These are phyloP conservation scores for Psilopogon haemacephalus DNA, from an alignment of 2,113 vertebrate species.

Conservation along the genomic window DNA sequence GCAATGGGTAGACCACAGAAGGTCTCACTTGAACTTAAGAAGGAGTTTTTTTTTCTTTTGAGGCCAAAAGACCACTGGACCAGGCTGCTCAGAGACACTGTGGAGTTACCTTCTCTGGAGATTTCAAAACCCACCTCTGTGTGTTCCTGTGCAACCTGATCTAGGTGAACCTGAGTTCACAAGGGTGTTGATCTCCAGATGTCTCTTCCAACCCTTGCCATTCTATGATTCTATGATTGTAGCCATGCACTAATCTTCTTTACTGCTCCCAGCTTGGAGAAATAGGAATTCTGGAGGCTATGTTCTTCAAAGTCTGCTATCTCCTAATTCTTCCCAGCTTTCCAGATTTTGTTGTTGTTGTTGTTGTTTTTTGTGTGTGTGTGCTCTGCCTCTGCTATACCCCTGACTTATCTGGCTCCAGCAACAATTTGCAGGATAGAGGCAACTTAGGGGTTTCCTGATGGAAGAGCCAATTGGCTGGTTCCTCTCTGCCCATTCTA, in stretches of 20 bases:
- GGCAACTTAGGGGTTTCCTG: not conserved
- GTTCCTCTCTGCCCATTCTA: not conserved
- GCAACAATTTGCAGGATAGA: not conserved
- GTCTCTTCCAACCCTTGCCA: too few species aligned
- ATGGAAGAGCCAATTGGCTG: not conserved
- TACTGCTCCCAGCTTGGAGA: not conserved
- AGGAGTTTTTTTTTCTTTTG: too few species aligned
- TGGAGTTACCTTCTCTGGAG: too few species aligned
- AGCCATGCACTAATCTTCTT: not conserved
- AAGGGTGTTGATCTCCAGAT: too few species aligned
- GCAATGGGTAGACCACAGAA: too few species aligned
- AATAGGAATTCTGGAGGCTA: not conserved
- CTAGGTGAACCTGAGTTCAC: too few species aligned
- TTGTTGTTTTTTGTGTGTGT: too few species aligned
- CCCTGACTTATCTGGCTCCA: not conserved
- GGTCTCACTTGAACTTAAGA: too few species aligned
- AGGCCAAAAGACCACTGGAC: too few species aligned
- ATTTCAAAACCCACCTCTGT: too few species aligned
- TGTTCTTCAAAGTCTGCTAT: not conserved
- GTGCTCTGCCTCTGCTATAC: not conserved
- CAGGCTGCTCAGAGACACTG: too few species aligned
- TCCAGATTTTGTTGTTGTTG: not conserved
- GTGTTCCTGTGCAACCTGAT: too few species aligned
- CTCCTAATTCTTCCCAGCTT: not conserved
- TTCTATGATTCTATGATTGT: not conserved